Base-by-base conservation (phyloP, 1,140 invertebrate species). In the Carposina sasakii region DNA sequence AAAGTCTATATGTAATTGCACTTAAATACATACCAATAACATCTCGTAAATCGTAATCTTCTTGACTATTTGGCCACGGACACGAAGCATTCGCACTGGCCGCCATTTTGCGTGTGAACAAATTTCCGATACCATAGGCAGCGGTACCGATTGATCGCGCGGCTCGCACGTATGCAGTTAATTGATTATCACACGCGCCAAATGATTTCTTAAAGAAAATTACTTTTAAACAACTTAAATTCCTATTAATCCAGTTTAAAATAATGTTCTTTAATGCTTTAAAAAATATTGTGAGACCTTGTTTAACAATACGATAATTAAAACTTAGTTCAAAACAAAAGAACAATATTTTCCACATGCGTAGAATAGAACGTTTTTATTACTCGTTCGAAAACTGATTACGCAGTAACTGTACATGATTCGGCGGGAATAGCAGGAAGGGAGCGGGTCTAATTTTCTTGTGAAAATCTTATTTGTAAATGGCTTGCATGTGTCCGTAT, bases 21-120 rank as follows among this genome's bases (percentile, higher is more conserved):
- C 6, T 28, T 28, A 28, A 20, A 39, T 3, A 76, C 87, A 89
- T 87, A 94, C 96, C 96, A 67, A 99, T 98, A 67, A 98, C 93
- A 87, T 98, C 96, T 67, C 92, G 91, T 49, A 98, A 87, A 85
- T 97, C 96, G 86, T 98, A 98, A 74, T 97, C 95, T 71, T 98
- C 94, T 82, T 95, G 94, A 62, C 90, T 91, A 86, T 96, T 98
- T 47, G 96, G 92, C 96, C 96, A 98, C 54, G 90, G 89, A 63
- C 88, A 86, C 70, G 86, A 85, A 71, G 85, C 86, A 71, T 86
- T 87, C 69, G 87, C 87, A 70, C 86, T 85, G 60, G 89, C 87
- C 76, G 90, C 90, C 90, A 92, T 92, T 88, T 92, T 92, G 83
- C 87, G 87, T 61, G 86, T 85, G 81, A 91, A 87, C 78, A 88